Conservation (phyloP, 1,140 invertebrate genomes). For the Zophobas atratus region DNA sequence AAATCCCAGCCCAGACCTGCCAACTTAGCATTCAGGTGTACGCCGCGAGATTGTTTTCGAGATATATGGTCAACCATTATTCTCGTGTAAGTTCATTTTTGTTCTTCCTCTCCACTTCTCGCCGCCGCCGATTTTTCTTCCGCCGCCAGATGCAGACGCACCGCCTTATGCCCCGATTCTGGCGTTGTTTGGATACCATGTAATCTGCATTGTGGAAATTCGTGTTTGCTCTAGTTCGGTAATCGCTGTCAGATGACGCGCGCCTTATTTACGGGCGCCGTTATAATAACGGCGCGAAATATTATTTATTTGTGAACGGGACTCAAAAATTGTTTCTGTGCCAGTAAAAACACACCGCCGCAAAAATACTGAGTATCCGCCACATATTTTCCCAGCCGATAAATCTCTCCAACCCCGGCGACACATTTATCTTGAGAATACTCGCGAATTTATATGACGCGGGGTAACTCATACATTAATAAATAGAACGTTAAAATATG, state of each 20-base stretch:
- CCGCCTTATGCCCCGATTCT: slow-evolving; percentile 1
- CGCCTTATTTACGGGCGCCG: not conserved
- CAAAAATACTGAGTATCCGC: slow-evolving; percentile 22
- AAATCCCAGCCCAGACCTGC: too few species aligned
- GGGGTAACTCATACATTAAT: slow-evolving; percentile 35
- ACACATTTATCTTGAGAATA: slow-evolving; percentile 42
- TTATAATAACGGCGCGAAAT: not conserved
- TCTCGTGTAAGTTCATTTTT: slow-evolving; percentile 21
- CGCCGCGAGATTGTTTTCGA: not conserved
- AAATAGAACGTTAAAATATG: slow-evolving; percentile 25
- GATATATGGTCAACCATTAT: slow-evolving; percentile 20
- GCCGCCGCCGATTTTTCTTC: slow-evolving; percentile 3
- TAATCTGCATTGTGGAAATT: slow-evolving; percentile 35
- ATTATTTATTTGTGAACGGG: not conserved
- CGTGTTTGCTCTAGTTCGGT: slow-evolving; percentile 25
- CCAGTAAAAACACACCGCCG: not conserved
- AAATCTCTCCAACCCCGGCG: slow-evolving; percentile 39
- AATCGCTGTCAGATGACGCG: slow-evolving; percentile 25
- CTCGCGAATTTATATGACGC: slow-evolving; percentile 31
- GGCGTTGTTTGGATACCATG: slow-evolving; percentile 20
- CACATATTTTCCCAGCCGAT: slow-evolving; percentile 30
- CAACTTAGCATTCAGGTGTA: not conserved
- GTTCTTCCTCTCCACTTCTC: slow-evolving; percentile 1
- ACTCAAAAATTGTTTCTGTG: not conserved
- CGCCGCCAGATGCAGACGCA: slow-evolving; percentile 6